phyloP scores from a whole-genome alignment of 1,140 invertebrate species.

The Neoseiulus cucumeris region DNA sequence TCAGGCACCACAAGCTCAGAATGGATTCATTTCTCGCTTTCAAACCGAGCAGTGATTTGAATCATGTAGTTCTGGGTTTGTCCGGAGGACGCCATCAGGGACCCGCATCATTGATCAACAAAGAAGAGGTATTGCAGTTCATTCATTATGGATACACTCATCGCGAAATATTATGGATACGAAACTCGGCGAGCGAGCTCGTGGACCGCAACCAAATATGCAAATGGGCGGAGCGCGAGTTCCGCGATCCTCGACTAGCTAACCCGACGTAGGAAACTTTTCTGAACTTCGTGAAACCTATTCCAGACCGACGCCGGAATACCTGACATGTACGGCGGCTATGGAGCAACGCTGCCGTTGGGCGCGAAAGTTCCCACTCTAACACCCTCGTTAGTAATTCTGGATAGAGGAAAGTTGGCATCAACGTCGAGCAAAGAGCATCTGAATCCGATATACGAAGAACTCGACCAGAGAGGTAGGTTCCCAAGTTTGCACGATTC shows the following conservation, averaged over 20 bases:
- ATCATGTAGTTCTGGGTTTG: constrained; percentile 1
- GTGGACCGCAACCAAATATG: neutral
- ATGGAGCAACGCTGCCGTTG: neutral
- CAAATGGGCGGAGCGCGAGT: neutral
- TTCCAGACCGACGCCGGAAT: neutral
- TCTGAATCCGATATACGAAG: constrained; percentile 6
- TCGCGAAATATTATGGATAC: neutral
- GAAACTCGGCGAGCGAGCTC: neutral
- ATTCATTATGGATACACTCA: neutral
- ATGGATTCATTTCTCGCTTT: neutral
- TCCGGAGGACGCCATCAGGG: neutral
- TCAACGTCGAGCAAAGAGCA: neutral
- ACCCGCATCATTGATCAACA: neutral
- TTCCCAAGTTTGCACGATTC: too few species aligned
- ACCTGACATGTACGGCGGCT: neutral
- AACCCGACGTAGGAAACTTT: neutral
- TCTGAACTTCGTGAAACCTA: too few species aligned
- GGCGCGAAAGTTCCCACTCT: neutral
- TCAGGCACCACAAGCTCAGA: neutral
- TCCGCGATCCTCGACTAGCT: neutral
- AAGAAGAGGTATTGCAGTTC: neutral
- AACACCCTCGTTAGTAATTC: neutral
- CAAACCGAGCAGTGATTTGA: neutral
- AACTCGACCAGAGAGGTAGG: neutral
- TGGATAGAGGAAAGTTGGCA: neutral